Evolutionary conservation across 1,140 invertebrate genomes (phyloP).

Genomic region (Chymomyza costata): DNA sequence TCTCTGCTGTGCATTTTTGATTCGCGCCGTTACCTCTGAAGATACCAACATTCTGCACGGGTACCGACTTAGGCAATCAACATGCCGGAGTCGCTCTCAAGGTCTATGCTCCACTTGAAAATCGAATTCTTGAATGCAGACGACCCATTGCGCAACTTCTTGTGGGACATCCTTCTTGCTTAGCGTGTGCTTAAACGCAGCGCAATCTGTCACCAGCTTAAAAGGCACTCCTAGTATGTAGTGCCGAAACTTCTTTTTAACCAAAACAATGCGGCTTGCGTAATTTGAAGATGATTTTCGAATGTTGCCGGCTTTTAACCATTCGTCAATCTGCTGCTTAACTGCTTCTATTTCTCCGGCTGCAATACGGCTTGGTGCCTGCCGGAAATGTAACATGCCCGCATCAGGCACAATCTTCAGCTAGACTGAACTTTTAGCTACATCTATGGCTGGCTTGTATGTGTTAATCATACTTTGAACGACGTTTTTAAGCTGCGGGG

Average conservation of each 20-base stretch:
- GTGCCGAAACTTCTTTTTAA: slow-evolving; percentile 1
- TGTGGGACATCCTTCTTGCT: slow-evolving; percentile 1
- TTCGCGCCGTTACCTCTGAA: background rate
- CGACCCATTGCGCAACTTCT: slow-evolving; percentile 28
- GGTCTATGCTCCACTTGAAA: slow-evolving; percentile 38
- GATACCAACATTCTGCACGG: slow-evolving; percentile 4
- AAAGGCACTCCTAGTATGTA: slow-evolving; percentile 5
- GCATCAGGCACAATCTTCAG: too few relatives aligned
- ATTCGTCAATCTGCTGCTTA: too few relatives aligned
- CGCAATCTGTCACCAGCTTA: slow-evolving; percentile 9
- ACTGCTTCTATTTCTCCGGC: too few relatives aligned
- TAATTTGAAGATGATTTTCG: too few relatives aligned
- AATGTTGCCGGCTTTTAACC: too few relatives aligned
- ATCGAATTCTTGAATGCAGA: slow-evolving; percentile 40
- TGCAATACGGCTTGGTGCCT: too few relatives aligned
- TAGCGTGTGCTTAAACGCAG: slow-evolving; percentile 1
- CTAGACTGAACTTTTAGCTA: too few relatives aligned
- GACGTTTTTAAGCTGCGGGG: too few relatives aligned
- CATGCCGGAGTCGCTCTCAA: slow-evolving; percentile 48
- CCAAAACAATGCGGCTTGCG: background rate
- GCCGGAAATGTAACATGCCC: too few relatives aligned
- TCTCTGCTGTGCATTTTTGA: background rate
- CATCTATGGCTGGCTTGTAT: too few relatives aligned
- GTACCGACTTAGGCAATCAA: slow-evolving; percentile 50
- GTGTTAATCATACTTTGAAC: too few relatives aligned